These are phyloP conservation scores for Engystomops pustulosus DNA, from an alignment of 2,113 vertebrate genomes.

Conservation along the genomic window DNA sequence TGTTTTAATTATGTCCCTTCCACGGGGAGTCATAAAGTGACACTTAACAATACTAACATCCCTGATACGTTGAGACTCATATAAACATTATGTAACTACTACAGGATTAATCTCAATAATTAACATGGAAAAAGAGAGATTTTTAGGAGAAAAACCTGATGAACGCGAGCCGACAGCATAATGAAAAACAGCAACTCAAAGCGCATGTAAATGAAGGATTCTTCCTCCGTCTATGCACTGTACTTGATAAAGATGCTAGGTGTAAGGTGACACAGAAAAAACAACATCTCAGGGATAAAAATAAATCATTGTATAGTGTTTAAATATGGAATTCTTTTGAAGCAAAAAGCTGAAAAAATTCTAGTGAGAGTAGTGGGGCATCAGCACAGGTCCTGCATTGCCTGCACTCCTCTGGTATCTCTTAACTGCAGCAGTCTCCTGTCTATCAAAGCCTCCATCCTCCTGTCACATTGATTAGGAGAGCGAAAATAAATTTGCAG, in stretches of 20 bases:
- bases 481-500: no score
- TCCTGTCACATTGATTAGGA: no score
- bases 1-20: conserved; percentile 64
- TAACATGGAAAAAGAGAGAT: conserved; percentile 55
- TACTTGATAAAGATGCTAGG: not conserved
- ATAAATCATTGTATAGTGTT: not conserved
- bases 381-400: no score
- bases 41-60: conserved; percentile 63
- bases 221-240: not conserved
- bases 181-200: not conserved
- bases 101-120: conserved; percentile 64
- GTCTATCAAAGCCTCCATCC: no score
- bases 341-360: not conserved
- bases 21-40: conserved; percentile 62
- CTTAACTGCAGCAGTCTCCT: no score
- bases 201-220: conserved; percentile 24
- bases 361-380: no score
- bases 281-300: not conserved
- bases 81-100: conserved; percentile 63
- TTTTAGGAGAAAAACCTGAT: conserved; percentile 58
- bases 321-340: not conserved
- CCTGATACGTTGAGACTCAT: conserved; percentile 52
- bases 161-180: conserved; percentile 41
- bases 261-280: conserved; percentile 12
- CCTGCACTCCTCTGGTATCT: no score